Conservation (phyloP, 2,113 vertebrate species). For the Lichenostomus cassidix region DNA sequence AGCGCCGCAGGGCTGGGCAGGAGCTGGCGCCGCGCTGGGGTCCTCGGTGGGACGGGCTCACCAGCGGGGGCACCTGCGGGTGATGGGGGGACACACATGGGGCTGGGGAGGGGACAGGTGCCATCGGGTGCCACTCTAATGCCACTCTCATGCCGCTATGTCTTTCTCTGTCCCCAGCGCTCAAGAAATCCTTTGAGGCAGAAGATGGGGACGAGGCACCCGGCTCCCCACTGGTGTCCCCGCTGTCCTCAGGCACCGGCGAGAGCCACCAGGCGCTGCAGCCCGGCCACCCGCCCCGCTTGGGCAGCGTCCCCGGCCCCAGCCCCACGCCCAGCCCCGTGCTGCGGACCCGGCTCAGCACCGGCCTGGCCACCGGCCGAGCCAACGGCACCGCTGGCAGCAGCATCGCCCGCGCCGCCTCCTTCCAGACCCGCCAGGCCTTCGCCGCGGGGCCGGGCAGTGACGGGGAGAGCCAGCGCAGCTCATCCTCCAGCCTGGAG, state of each 20-base stretch:
- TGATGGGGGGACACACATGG: background rate
- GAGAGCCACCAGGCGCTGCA: conserved; percentile 43
- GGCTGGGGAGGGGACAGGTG: background rate
- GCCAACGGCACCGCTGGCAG: conserved; percentile 7
- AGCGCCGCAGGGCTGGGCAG: background rate
- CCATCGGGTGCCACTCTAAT: background rate
- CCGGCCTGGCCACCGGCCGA: conserved; percentile 67
- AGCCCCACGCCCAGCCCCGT: conserved; percentile 65
- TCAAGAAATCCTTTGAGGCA: conserved; percentile 86
- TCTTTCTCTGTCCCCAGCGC: conserved; percentile 70
- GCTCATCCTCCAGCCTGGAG: conserved; percentile 85
- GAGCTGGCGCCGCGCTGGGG: background rate
- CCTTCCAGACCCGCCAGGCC: conserved; percentile 78
- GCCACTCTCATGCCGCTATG: background rate
- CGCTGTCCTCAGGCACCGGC: conserved; percentile 30
- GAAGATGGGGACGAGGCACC: conserved; percentile 78
- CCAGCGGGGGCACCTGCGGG: accelerated
- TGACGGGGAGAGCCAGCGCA: conserved; percentile 83
- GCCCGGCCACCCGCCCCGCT: conserved; percentile 45
- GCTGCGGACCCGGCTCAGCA: conserved; percentile 63
- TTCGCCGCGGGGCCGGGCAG: conserved; percentile 74
- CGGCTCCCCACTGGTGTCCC: conserved; percentile 45
- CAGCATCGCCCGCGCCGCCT: conserved; percentile 68
- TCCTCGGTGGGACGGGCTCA: background rate
- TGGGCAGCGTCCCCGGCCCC: conserved; percentile 9